Evolutionary conservation across 2,113 vertebrate genomes (phyloP), one percentile per base, ranked within the genome.

Genomic region (Lasiurus borealis): DNA sequence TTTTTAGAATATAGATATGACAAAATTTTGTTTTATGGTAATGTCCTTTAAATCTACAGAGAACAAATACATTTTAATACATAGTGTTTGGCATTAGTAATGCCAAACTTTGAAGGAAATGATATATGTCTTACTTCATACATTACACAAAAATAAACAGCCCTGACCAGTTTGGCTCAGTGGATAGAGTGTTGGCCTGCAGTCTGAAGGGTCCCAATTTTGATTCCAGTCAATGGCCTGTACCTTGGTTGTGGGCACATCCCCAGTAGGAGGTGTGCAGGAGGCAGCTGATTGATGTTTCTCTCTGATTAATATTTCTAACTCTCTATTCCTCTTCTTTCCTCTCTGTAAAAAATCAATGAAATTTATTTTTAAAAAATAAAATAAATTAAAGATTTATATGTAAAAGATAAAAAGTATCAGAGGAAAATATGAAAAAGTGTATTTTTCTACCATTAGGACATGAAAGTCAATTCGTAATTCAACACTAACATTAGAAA

Each of bases 21-120:
- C 1, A 44, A 19, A 19, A 82, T 44, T 66, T 48, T 62, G 34
- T 76, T 82, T 80, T 86, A 66, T 71, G 6, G 12, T n/a, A 82
- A 77, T 93, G 57, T 66, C 13, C 27, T 96, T 95, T 78, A 93
- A 86, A 85, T 92, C 25, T 80, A 48, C 52, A 19, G 44, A 84
- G 12, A 91, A 83, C 57, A 87, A 69, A 72, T 62, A 40, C 23
- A 77, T 86, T 85, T 81, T 95, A 91, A 29, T 62, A 64, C 62
- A 21, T 71, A 83, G 10, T 73, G 5, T 83, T 85, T 78, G 76
- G 21, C n/a, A 48, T 85, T 85, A 54, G 54, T 82, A 59, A 59
- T 68, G 21, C 40, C 40, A 90, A 52, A 73, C 9, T 88, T 90
- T 85, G 21, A 46, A 93, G 25, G 66, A 78, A 36, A 50, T 15